Evolutionary conservation across 2,888 invertebrate species (phyloP), one percentile per base, ranked within the genome.

Genomic region (Ecdyonurus torrentis): DNA sequence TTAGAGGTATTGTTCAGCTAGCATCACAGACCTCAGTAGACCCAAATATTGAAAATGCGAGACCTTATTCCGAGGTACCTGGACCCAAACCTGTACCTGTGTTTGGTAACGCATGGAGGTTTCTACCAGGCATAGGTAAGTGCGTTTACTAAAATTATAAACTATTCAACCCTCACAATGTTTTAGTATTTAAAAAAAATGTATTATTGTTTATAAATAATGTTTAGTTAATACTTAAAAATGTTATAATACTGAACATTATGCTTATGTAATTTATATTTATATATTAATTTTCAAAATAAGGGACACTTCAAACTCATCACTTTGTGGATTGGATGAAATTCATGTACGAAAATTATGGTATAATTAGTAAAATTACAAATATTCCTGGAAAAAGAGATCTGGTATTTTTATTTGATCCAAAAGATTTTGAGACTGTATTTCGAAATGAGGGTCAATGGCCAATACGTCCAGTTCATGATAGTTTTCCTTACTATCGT

Each of bases 71-170:
- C 1, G 75, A 79, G 25, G 78, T 83, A 0, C 83, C 83, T 0
- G 83, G 83, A 1, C 83, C 83, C 0, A 80, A 77, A 67, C 79
- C 82, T 0, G 66, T 82, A 18, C 83, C 83, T 0, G 61, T 83
- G 0, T 69, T 83, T 7, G 83, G 83, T 1, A 83, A 83, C 67
- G 81, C 79, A 2, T 83, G 83, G 83, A 74, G 82, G 67, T 83
- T 83, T 68, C 75, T 80, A 24, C 83, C 83, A 25, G 78, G 76
- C 70, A 75, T 83, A 64, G 83, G 83, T 82, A 72, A 76, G 78
- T 68, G 10, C n/a, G n/a, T n/a, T n/a, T n/a, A n/a, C n/a, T n/a
- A n/a, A n/a, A n/a, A n/a, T n/a, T n/a, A n/a, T n/a, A n/a, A n/a
- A n/a, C n/a, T n/a, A n/a, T n/a, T n/a, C n/a, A n/a, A n/a, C n/a